Base-by-base conservation (phyloP, 1,140 invertebrate genomes). In the Lepidurus apus region DNA sequence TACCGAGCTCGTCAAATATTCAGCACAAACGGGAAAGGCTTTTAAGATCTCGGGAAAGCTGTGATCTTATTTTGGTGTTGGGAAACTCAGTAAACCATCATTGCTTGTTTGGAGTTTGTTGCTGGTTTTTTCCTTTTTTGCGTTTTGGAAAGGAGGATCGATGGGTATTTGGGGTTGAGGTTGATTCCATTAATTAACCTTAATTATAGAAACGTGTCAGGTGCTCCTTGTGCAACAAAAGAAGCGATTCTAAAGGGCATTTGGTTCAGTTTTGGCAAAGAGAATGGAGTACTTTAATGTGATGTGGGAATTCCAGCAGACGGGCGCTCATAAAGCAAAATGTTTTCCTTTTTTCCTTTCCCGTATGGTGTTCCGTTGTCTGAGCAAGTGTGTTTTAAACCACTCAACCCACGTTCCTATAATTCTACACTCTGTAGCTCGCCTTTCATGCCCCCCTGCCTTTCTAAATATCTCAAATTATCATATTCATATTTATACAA, bases 271-370 rank as follows among this genome's bases (percentile, higher is more conserved):
- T 65, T 65, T 21, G 53, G 17, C 13, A 65, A 65, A 65, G 53
- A 65, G 53, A 65, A 65, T 65, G 53, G 21, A 21, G 53, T 65
- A 65, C 53, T 65, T 65, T 65, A 65, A 65, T 65, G 21, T 65
- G 53, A 65, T 65, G 53, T 65, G 53, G 53, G 53, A 65, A 65
- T 65, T 65, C 53, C 53, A 17, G 17, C 53, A 65, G 17, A 65
- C 53, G 53, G n/a, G 53, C n/a, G 8, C 53, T 65, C 53, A 65
- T 65, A 65, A 65, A 65, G 53, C 53, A 65, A 13, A 13, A 21
- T 13, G 8, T 11, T 65, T 17, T 65, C 8, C 13, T 65, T 65
- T 65, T 65, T 65, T 21, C 13, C 13, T 65, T 65, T 65, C 21
- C 21, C 53, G 53, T 21, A 65, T 1, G 17, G 6, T 1, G 17